These are phyloP conservation scores for Menidia beryllina DNA, from an alignment of 2,113 vertebrate species.

Conservation along the genomic window DNA sequence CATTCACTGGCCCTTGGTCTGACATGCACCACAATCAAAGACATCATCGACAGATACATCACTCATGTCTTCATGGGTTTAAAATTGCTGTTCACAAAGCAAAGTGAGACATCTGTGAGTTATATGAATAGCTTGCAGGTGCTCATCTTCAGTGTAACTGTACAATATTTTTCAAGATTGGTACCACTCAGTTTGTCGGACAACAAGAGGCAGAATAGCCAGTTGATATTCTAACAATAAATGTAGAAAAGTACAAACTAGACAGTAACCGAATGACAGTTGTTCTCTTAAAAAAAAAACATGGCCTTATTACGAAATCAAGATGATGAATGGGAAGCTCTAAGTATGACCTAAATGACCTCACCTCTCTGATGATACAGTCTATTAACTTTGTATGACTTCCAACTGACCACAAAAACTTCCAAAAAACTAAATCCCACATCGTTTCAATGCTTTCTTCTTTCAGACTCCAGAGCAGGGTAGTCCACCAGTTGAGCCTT, in stretches of 20 bases:
- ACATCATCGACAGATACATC: slow-evolving; percentile 5
- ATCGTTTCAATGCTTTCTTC: too few relatives aligned
- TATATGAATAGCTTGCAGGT: not conserved
- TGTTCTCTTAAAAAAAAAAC: not conserved
- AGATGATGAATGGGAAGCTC: not conserved
- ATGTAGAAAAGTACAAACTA: not conserved
- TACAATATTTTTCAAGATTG: not conserved
- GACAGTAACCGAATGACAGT: not conserved
- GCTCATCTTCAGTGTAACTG: not conserved
- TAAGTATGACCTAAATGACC: not conserved
- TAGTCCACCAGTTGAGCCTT: too few relatives aligned
- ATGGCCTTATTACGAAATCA: not conserved
- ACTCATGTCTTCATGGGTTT: not conserved
- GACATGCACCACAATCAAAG: slow-evolving; percentile 17
- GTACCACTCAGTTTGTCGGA: too few relatives aligned
- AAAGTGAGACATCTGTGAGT: not conserved
- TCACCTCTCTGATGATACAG: not conserved
- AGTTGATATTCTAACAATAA: not conserved
- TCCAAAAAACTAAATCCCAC: too few relatives aligned
- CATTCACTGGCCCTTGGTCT: not conserved
- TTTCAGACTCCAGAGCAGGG: too few relatives aligned
- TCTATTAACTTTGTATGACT: not conserved
- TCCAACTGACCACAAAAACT: not conserved
- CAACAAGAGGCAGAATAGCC: not conserved
- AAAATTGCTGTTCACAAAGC: not conserved